Percentiles rank a stretch among this genome's conserved stretches.
phyloP scores from a whole-genome alignment of 2,113 vertebrate genomes.

The Catharus fuscescens region DNA sequence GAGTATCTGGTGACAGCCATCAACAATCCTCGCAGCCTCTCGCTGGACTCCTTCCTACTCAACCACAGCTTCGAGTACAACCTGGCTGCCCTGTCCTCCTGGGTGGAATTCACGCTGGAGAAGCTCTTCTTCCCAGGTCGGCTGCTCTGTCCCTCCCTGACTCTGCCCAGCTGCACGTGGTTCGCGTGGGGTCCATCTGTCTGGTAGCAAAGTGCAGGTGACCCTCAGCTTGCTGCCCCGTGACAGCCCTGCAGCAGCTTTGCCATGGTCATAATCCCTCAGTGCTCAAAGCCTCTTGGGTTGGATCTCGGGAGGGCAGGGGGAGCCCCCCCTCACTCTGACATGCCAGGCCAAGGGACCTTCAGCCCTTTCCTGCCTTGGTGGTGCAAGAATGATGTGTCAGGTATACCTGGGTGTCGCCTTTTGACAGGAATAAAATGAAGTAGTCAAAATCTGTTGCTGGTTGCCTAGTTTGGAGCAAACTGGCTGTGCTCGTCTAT shows the following conservation, averaged over 20 bases:
- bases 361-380: neutral
- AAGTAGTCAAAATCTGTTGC: neutral
- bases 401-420: fast-evolving
- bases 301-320: fast-evolving
- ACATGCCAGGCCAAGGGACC: fast-evolving
- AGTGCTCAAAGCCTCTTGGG: neutral
- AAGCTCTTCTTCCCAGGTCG: slow-evolving; percentile 90
- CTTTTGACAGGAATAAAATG: neutral
- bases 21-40: slow-evolving; percentile 94
- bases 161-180: neutral
- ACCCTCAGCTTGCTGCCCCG: neutral
- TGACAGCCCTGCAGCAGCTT: neutral
- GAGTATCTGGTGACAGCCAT: slow-evolving; percentile 96
- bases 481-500: neutral
- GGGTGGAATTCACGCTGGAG: slow-evolving; percentile 95
- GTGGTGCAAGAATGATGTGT: fast-evolving
- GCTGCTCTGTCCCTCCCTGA: neutral
- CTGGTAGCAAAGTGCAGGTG: neutral
- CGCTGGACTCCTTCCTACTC: slow-evolving; percentile 94
- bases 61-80: slow-evolving; percentile 98
- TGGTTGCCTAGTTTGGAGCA: neutral
- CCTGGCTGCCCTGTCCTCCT: slow-evolving; percentile 90
- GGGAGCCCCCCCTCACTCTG: too few relatives aligned
- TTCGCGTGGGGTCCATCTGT: fast-evolving
- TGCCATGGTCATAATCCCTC: neutral